These are phyloP conservation scores for Grallaria varia DNA, from an alignment of 2,113 vertebrate species.

Conservation along the genomic window DNA sequence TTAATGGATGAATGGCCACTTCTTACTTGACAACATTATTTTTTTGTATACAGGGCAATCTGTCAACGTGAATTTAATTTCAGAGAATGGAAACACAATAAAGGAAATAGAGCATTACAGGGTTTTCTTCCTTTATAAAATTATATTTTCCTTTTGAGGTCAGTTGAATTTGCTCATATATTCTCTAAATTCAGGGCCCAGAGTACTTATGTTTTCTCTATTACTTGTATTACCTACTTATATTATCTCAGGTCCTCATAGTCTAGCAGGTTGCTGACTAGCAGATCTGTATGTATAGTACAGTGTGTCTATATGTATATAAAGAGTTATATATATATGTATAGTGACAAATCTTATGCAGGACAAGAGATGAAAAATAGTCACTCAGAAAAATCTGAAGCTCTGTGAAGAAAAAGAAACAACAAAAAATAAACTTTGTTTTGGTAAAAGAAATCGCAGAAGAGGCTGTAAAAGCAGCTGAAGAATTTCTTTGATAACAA, in stretches of 20 bases:
- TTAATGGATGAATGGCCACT: neutral
- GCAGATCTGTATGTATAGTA: neutral
- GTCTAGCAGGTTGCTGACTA: neutral
- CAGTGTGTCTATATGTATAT: too few species aligned
- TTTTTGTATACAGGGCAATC: neutral
- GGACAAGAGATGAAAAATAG: neutral
- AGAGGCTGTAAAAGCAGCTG: neutral
- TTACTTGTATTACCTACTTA: neutral
- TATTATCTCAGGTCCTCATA: neutral
- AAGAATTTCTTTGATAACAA: neutral
- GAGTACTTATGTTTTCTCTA: neutral
- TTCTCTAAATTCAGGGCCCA: neutral
- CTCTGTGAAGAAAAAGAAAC: neutral
- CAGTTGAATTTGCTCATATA: neutral
- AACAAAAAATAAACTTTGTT: neutral
- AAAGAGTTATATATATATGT: neutral
- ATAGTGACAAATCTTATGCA: neutral
- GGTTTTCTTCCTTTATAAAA: neutral
- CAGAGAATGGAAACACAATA: neutral
- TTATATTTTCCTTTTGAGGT: neutral
- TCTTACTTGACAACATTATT: neutral
- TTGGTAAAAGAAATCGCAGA: neutral
- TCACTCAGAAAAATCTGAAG: neutral
- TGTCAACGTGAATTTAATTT: neutral
- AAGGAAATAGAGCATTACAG: neutral